These are phyloP conservation scores for Leptinotarsa peninsularis DNA, from an alignment of 2,888 invertebrate species.

Conservation along the genomic window DNA sequence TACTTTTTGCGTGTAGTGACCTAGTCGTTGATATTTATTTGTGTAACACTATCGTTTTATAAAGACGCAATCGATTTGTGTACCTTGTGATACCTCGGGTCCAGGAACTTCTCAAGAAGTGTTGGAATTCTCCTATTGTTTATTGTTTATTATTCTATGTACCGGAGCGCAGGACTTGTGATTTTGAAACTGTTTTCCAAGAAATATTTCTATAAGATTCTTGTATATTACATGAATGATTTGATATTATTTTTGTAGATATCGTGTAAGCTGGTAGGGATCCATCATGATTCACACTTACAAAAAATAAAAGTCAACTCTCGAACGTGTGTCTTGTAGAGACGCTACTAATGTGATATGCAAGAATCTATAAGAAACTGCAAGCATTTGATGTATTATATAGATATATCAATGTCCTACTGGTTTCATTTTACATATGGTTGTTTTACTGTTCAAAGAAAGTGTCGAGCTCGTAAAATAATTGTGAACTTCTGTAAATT, in stretches of 20 bases:
- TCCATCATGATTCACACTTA: no score
- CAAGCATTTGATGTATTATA: background rate
- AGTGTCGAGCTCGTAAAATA: background rate
- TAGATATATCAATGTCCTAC: background rate
- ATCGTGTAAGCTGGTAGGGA: background rate
- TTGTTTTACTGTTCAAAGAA: background rate
- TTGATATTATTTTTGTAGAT: background rate
- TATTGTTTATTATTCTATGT: conserved; percentile 3
- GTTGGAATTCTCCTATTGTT: conserved; percentile 2
- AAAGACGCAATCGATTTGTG: conserved; percentile 62
- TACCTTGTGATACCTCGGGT: conserved; percentile 64
- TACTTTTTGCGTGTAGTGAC: conserved; percentile 41
- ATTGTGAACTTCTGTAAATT: background rate
- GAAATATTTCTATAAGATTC: background rate
- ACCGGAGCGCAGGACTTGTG: background rate
- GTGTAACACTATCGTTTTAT: conserved; percentile 32
- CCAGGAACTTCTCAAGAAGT: conserved; percentile 32
- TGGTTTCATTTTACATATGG: background rate
- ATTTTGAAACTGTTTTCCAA: background rate
- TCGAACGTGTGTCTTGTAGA: no score
- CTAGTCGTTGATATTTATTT: conserved; percentile 41
- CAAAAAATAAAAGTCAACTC: no score
- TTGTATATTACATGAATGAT: background rate
- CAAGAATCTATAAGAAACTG: background rate
- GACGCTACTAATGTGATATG: background rate